Conservation (phyloP, 2,113 vertebrate species). For the Machaerirhynchus nigripectus region DNA sequence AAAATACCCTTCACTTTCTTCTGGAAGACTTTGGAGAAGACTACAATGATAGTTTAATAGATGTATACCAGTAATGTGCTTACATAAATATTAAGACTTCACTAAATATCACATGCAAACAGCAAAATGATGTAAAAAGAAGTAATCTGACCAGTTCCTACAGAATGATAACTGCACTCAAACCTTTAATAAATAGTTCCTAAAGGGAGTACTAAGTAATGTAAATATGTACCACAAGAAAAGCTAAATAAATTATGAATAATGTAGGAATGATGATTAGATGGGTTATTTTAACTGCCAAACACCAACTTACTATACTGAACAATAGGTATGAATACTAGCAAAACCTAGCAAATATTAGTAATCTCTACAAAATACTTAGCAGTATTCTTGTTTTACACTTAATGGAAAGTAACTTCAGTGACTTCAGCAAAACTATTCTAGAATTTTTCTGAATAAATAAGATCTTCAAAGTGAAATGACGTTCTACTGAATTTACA, state of each 20-base stretch:
- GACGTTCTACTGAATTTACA: background rate
- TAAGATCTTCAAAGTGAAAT: background rate
- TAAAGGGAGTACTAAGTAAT: background rate
- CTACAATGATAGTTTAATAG: background rate
- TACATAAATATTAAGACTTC: background rate
- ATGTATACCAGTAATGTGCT: background rate
- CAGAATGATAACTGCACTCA: background rate
- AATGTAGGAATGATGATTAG: background rate
- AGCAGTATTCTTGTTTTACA: background rate
- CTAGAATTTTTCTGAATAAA: background rate
- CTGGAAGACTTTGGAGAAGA: background rate
- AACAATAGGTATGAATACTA: background rate
- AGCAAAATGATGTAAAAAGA: background rate
- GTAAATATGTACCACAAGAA: background rate
- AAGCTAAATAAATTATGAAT: constrained; percentile 1
- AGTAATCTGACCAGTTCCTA: background rate
- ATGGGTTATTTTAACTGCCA: background rate
- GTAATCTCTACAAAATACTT: background rate
- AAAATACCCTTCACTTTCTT: background rate
- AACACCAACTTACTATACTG: background rate
- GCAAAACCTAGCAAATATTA: background rate
- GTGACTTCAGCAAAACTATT: background rate
- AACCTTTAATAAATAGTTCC: background rate
- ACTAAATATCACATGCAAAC: background rate
- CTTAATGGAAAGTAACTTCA: background rate